A percentile compares a stretch with the other conserved stretches of the same genome.
Conservation (phyloP, 2,113 vertebrate genomes). For the Climacteris rufus region DNA sequence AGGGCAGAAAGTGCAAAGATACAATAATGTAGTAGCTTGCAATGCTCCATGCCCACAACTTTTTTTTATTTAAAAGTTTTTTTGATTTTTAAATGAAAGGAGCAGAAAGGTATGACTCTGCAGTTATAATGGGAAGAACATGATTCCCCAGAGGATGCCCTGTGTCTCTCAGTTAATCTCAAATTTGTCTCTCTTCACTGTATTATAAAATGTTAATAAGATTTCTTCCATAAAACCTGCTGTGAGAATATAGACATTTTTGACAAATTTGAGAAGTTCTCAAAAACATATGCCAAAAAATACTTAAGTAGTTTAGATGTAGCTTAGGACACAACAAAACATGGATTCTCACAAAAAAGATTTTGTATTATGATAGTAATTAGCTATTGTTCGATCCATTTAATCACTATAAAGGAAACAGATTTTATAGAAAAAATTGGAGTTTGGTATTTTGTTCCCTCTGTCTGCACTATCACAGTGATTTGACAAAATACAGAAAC, state of each 20-base stretch:
- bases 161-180: neutral
- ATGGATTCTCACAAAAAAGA: neutral
- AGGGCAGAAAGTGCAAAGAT: neutral
- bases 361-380: neutral
- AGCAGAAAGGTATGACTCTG: fast-evolving
- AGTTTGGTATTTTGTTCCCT: neutral
- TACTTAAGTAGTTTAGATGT: neutral
- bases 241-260: neutral
- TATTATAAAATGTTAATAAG: neutral
- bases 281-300: neutral
- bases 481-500: neutral
- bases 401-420: neutral
- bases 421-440: neutral
- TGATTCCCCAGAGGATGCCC: neutral
- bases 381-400: neutral
- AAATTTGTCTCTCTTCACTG: neutral
- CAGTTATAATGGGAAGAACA: neutral
- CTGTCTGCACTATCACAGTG: neutral
- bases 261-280: neutral
- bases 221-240: neutral
- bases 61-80: neutral
- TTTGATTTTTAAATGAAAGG: neutral
- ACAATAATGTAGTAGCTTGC: neutral
- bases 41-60: neutral
- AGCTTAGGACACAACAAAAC: neutral